Conservation (phyloP, 2,888 invertebrate species). For the Amiota mariae region DNA sequence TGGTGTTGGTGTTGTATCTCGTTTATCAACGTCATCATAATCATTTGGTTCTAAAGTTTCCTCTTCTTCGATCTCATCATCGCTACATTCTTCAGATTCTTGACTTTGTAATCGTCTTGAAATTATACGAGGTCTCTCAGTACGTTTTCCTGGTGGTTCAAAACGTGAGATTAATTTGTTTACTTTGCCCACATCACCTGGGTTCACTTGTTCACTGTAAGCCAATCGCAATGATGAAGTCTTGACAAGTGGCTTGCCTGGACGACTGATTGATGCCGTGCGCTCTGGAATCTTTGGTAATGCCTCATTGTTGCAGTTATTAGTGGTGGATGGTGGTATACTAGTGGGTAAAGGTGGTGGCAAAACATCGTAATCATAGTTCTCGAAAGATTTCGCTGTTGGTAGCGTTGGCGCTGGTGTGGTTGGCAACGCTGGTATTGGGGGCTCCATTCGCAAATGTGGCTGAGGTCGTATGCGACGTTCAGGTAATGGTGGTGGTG, state of each 20-base stretch:
- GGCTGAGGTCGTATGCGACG: slow-evolving; percentile 45
- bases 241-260: slow-evolving; percentile 68
- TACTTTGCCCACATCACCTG: slow-evolving; percentile 69
- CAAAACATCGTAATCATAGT: background rate
- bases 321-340: slow-evolving; percentile 48
- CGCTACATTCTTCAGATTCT: slow-evolving; percentile 53
- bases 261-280: slow-evolving; percentile 60
- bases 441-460: background rate
- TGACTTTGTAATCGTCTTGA: slow-evolving; percentile 51
- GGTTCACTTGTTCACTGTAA: slow-evolving; percentile 69
- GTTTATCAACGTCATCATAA: slow-evolving; percentile 25
- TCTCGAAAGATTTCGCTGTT: slow-evolving; percentile 25
- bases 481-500: slow-evolving; percentile 62
- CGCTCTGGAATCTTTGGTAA: slow-evolving; percentile 55
- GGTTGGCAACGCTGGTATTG: background rate
- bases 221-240: slow-evolving; percentile 69
- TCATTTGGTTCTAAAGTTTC: slow-evolving; percentile 17
- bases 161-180: slow-evolving; percentile 71
- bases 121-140: slow-evolving; percentile 48
- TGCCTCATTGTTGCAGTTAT: slow-evolving; percentile 36
- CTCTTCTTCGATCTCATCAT: slow-evolving; percentile 48
- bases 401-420: slow-evolving; percentile 36
- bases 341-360: slow-evolving; percentile 41
- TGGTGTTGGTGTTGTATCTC: slow-evolving; percentile 48
- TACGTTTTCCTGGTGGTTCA: slow-evolving; percentile 50